Evolutionary conservation across 2,888 invertebrate species (phyloP).

Genomic region (Chalcosyrphus nemorum): DNA sequence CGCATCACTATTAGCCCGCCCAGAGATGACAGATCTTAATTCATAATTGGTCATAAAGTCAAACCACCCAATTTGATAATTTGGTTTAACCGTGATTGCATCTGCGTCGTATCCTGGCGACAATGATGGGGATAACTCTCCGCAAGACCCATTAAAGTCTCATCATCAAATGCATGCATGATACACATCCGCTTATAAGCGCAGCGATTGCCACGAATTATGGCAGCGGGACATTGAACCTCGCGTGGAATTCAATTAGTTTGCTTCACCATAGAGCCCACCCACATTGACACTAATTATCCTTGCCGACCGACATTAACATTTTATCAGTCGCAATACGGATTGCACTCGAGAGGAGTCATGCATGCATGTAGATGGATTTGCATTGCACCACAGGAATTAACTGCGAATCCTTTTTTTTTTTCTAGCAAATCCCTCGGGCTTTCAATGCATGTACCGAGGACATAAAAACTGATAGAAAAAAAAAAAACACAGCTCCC

Average conservation of each 20-base stretch:
- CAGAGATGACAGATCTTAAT: conserved; percentile 34
- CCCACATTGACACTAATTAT: conserved; percentile 55
- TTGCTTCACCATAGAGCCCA: conserved; percentile 12
- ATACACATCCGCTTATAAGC: conserved; percentile 17
- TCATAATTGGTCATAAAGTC: conserved; percentile 40
- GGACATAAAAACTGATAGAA: conserved; percentile 19
- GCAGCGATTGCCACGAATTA: conserved; percentile 22
- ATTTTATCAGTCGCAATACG: conserved; percentile 64
- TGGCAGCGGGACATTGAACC: neutral
- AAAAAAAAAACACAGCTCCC: conserved; percentile 1
- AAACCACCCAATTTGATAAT: conserved; percentile 40
- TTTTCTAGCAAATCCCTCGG: conserved; percentile 23
- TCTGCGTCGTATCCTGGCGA: neutral
- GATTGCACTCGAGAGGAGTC: conserved; percentile 18
- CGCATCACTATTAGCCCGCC: conserved; percentile 24
- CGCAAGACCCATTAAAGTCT: conserved; percentile 52
- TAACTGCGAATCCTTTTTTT: conserved; percentile 32
- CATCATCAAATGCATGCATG: conserved; percentile 55
- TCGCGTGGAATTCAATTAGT: conserved; percentile 51
- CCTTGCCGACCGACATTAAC: conserved; percentile 59
- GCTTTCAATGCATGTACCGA: conserved; percentile 26
- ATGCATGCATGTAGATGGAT: conserved; percentile 11
- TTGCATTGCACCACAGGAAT: conserved; percentile 31
- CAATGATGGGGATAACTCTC: neutral
- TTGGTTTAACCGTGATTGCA: conserved; percentile 11